Conservation (phyloP, 2,888 invertebrate species). For the Polydesmus complanatus region DNA sequence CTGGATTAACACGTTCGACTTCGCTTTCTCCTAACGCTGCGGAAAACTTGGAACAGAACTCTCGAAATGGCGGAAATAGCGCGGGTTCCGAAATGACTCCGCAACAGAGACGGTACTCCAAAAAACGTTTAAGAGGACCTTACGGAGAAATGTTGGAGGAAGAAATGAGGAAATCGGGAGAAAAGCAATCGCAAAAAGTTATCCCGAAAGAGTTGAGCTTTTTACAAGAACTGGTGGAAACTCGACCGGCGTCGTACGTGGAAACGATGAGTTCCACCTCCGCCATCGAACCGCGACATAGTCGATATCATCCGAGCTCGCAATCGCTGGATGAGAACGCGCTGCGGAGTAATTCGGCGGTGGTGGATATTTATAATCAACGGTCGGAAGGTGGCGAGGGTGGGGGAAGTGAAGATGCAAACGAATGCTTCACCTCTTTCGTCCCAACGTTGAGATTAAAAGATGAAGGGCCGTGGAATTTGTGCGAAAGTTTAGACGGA, state of each 20-base stretch:
- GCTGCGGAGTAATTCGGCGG: neutral
- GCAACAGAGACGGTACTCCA: conserved; percentile 48
- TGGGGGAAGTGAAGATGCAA: neutral
- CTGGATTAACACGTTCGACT: neutral
- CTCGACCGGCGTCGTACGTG: neutral
- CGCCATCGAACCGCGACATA: neutral
- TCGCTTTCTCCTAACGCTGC: neutral
- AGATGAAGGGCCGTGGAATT: neutral
- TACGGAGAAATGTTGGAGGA: conserved; percentile 68
- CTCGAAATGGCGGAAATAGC: neutral
- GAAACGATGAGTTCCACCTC: neutral
- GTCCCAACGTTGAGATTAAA: neutral
- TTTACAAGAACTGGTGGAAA: conserved; percentile 32
- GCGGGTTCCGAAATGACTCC: conserved; percentile 9
- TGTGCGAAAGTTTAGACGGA: conserved; percentile 4
- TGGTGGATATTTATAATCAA: neutral
- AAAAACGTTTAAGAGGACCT: conserved; percentile 57
- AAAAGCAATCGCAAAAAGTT: conserved; percentile 27
- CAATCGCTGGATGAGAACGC: conserved; percentile 7
- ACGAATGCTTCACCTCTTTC: neutral
- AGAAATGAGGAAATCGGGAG: conserved; percentile 55
- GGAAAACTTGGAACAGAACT: too few species aligned
- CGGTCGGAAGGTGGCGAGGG: neutral
- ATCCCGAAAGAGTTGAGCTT: conserved; percentile 45
- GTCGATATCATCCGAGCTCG: neutral